Evolutionary conservation across 1,140 invertebrate genomes (phyloP), one percentile per base, ranked within the genome.

Genomic region (Matsumurasca onukii): DNA sequence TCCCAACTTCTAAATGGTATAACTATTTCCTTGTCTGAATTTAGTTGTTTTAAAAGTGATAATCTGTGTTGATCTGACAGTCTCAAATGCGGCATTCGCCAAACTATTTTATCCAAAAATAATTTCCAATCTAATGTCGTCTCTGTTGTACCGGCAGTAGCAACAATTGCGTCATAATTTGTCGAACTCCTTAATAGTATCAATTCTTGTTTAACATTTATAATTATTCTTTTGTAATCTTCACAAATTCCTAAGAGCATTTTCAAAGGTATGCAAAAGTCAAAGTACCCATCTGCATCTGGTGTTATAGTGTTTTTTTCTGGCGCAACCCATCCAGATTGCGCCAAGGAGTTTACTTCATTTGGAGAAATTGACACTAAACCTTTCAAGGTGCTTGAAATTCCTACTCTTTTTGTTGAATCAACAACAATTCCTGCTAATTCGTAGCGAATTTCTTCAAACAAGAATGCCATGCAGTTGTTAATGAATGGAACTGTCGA

Each of bases 391-490:
- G 76, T 73, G 49, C 66, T 77, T 2, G 77, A 77, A 1, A 79
- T 71, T 31, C 80, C 79, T 3, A 77, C 74, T 73, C 78, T 77
- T 75, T 77, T 77, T 62, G 73, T 75, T 48, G 72, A 66, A 76
- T 83, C 79, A 63, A 82, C 78, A 73, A 79, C 78, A 1, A 78
- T 69, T 25, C 76, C 78, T 72, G 80, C 79, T 2, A 82, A 9
- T 74, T 81, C 78, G 71, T 80, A 82, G 45, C 78, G 72, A n/a
- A 81, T 79, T 70, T 81, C 79, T 68, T 79, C 76, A 74, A 83
- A 82, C 13, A 82, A 68, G 74, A 76, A 76, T 29, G 76, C 70
- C 2, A 68, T 29, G 0, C 49, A 34, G 13, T 70, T 70, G 27
- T 72, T 68, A 15, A 62, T 51, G 20, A 31, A 63, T 27, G 22